Percentiles rank a stretch among this genome's conserved stretches.
These are phyloP conservation scores for Atherinomorus stipes DNA, from an alignment of 2,113 vertebrate genomes.

Conservation along the genomic window DNA sequence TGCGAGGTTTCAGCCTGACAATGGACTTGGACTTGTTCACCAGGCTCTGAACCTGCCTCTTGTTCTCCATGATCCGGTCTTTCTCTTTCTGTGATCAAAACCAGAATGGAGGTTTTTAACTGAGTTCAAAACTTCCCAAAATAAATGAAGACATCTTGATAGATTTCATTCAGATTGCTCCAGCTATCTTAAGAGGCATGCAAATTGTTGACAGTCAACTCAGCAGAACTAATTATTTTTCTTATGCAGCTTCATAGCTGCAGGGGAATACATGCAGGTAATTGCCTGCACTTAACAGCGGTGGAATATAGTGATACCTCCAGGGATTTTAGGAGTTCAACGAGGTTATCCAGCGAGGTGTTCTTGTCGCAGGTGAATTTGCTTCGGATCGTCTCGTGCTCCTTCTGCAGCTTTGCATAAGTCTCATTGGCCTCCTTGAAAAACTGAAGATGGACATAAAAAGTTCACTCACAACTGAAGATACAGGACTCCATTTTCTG, in stretches of 20 bases:
- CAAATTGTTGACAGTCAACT: background rate
- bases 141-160: background rate
- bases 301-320: conserved; percentile 83
- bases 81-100: conserved; percentile 86
- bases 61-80: conserved; percentile 92
- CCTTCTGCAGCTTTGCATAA: conserved; percentile 88
- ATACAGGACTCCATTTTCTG: background rate
- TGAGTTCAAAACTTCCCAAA: background rate
- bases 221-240: conserved; percentile 3
- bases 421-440: conserved; percentile 95
- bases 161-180: background rate
- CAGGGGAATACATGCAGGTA: background rate
- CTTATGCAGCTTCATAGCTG: background rate
- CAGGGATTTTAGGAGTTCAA: conserved; percentile 90
- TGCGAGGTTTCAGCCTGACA: conserved; percentile 93
- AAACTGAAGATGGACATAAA: conserved; percentile 80
- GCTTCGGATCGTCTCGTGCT: conserved; percentile 88
- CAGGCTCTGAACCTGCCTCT: conserved; percentile 93
- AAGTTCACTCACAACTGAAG: conserved; percentile 9
- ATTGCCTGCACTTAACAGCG: background rate
- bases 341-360: conserved; percentile 87
- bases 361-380: conserved; percentile 91
- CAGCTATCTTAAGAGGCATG: conserved; percentile 10
- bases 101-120: conserved; percentile 14
- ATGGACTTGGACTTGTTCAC: conserved; percentile 94